phyloP scores from a whole-genome alignment of 1,140 invertebrate species.

The Globodera ellingtonae region DNA sequence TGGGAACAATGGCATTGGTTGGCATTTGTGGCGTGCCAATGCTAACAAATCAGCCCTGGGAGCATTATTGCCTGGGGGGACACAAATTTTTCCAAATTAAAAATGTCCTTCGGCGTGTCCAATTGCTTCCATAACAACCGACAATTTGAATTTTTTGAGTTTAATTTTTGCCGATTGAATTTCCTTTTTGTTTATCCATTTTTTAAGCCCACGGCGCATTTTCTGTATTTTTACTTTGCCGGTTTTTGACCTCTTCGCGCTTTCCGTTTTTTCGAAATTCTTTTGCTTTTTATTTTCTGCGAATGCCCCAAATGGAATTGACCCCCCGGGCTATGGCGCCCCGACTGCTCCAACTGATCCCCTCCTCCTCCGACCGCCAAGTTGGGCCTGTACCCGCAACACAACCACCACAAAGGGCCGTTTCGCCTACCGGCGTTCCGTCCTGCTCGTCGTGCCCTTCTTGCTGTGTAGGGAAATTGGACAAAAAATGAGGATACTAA shows the following conservation, averaged over 20 bases:
- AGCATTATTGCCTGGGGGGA: too few species aligned
- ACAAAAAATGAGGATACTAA: neutral
- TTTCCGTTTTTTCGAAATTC: too few species aligned
- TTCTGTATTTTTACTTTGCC: too few species aligned
- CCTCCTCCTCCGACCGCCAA: neutral
- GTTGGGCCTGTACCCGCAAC: conserved; percentile 24
- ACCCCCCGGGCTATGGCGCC: conserved; percentile 16
- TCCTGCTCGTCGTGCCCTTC: neutral
- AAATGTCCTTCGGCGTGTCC: neutral
- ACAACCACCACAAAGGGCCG: conserved; percentile 1
- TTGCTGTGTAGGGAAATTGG: neutral
- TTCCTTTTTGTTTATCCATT: too few species aligned
- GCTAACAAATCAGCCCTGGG: too few species aligned
- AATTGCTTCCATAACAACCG: neutral
- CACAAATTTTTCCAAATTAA: too few species aligned
- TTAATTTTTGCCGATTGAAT: too few species aligned
- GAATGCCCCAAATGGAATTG: conserved; percentile 23
- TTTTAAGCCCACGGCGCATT: too few species aligned
- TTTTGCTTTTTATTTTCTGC: neutral
- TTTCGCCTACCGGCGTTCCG: conserved; percentile 17
- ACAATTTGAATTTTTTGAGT: too few species aligned
- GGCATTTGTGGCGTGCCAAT: too few species aligned
- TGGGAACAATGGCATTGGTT: too few species aligned
- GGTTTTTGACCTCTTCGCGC: too few species aligned
- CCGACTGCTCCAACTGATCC: conserved; percentile 21